A percentile compares a stretch with the other conserved stretches of the same genome.
Evolutionary conservation across 2,113 vertebrate genomes (phyloP).

Genomic region (Pangasianodon hypophthalmus): DNA sequence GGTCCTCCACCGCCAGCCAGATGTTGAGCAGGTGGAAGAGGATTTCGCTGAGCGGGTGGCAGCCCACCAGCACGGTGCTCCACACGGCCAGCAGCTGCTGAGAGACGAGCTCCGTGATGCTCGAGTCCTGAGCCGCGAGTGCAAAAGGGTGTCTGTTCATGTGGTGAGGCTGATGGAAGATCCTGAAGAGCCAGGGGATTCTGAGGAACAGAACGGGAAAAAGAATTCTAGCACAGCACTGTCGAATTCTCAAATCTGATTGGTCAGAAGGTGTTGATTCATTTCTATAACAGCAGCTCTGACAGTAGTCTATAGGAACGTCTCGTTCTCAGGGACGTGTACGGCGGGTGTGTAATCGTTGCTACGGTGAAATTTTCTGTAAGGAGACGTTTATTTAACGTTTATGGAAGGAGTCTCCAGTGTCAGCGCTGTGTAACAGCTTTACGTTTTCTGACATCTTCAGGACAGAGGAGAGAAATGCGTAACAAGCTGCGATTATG

Average conservation of each 20-base stretch:
- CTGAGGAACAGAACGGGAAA: slow-evolving; percentile 54
- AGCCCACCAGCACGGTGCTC: slow-evolving; percentile 66
- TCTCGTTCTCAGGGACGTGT: no score
- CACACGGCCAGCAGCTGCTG: slow-evolving; percentile 70
- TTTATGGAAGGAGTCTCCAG: no score
- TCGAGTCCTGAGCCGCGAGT: slow-evolving; percentile 73
- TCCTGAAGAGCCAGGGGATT: slow-evolving; percentile 68
- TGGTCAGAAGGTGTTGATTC: neutral
- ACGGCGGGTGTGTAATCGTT: no score
- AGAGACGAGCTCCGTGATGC: slow-evolving; percentile 69
- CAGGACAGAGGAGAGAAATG: no score
- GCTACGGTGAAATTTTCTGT: no score
- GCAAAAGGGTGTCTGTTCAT: slow-evolving; percentile 69
- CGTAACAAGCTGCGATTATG: no score
- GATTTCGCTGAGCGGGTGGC: slow-evolving; percentile 74
- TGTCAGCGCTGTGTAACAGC: neutral
- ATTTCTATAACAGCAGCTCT: neutral
- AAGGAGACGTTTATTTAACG: no score
- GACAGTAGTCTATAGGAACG: neutral
- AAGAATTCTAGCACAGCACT: neutral
- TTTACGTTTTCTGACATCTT: no score
- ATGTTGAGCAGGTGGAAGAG: slow-evolving; percentile 77
- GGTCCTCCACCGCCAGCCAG: slow-evolving; percentile 79
- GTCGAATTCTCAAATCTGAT: neutral
- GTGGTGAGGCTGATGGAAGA: slow-evolving; percentile 73